Base-by-base conservation (phyloP, 92 coral and sea anemone genomes). In the Montipora capitata region DNA sequence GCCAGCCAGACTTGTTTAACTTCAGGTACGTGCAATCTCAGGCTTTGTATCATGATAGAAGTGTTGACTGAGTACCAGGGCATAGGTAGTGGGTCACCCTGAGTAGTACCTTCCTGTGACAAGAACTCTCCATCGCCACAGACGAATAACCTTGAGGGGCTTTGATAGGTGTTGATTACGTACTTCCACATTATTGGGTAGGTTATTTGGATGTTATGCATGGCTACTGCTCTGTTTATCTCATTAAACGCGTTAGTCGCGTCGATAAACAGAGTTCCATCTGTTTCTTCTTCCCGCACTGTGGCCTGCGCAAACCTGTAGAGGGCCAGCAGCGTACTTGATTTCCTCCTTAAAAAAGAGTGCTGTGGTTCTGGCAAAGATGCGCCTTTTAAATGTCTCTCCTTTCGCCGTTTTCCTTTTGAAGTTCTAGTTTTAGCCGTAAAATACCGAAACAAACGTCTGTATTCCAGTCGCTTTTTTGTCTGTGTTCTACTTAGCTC, bases 61-160 rank as follows among this genome's bases (percentile, higher is more conserved):
- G 93, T 83, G 73, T 88, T 88, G 75, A 88, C 88, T 15, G 92
- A 80, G 84, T 89, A 89, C 89, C 93, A 89, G 66, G 89, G 89
- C 84, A 83, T 89, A 64, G 88, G 88, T 66, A 77, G 66, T 62
- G 90, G 90, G 77, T 86, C 77, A 59, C 88, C 88, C 69, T 83
- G 88, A 20, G 88, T 75, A 42, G 80, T 75, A 39, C 80, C 92
- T 72, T 82, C 92, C 65, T 82, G 88, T 20, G 88, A 88, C 43
- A 49, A 59, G 80, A 88, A 82, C 63, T 89, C 92, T 18, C 88
- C 92, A 48, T 68, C 75, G 45, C 92, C 83, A 48, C 74, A 65
- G 18, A 88, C 57, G 27, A 81, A 74, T 59, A 72, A 65, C 48
- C 88, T 82, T 38, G 93, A 83, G 70, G 89, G 85, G 48, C 76